These are phyloP conservation scores for Mesorhabditis sp. DNA, from an alignment of 2,888 invertebrate species.

Conservation along the genomic window DNA sequence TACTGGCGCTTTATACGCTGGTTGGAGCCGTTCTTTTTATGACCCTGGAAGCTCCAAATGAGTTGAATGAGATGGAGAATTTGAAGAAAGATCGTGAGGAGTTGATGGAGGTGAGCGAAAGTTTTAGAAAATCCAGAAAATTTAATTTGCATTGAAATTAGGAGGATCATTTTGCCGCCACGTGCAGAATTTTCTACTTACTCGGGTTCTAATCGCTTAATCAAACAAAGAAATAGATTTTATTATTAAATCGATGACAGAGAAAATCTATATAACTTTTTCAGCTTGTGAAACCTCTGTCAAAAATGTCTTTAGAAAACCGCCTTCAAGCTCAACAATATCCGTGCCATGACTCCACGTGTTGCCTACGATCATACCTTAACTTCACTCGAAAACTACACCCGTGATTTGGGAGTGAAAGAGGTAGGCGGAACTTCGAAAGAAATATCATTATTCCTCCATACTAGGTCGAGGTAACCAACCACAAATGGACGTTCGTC, in stretches of 20 bases:
- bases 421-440: background rate
- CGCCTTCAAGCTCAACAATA: conserved; percentile 44
- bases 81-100: conserved; percentile 39
- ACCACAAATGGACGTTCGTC: conserved; percentile 42
- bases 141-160: background rate
- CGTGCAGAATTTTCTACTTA: background rate
- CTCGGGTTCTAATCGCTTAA: background rate
- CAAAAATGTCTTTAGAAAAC: conserved; percentile 36
- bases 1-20: conserved; percentile 42
- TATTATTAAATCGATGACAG: too few species aligned
- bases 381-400: conserved; percentile 15
- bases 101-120: conserved; percentile 35
- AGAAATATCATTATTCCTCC: conserved; percentile 9
- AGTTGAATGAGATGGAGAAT: conserved; percentile 37
- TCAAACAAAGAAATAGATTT: too few species aligned
- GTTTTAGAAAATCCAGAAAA: background rate
- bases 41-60: conserved; percentile 48
- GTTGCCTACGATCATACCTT: conserved; percentile 52
- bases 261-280: background rate
- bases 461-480: conserved; percentile 27
- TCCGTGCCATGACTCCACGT: conserved; percentile 39
- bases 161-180: background rate
- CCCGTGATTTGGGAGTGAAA: conserved; percentile 7
- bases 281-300: background rate
- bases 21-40: conserved; percentile 46